These are phyloP conservation scores for Rhinoderma darwinii DNA, from an alignment of 2,113 vertebrate genomes.

Conservation along the genomic window DNA sequence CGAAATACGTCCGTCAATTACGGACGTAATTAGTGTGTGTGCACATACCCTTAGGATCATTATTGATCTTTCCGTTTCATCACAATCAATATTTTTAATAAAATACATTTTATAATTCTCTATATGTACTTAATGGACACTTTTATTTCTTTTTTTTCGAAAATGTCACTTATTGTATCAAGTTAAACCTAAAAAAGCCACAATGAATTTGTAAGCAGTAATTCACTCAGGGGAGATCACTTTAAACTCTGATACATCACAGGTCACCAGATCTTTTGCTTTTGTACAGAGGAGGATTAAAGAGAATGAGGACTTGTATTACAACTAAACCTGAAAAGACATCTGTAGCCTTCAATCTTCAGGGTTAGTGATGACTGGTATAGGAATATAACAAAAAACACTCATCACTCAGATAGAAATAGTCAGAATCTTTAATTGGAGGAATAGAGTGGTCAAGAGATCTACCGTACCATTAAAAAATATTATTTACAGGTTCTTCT, in stretches of 20 bases:
- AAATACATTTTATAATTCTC: not conserved
- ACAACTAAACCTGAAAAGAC: not conserved
- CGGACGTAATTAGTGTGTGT: no score
- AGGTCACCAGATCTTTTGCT: conserved; percentile 50
- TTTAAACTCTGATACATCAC: conserved; percentile 32
- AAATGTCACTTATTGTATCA: not conserved
- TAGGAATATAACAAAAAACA: not conserved
- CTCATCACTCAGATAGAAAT: not conserved
- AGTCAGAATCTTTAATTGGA: not conserved
- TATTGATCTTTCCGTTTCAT: no score
- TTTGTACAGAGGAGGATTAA: conserved; percentile 37
- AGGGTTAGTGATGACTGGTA: not conserved
- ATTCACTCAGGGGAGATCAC: conserved; percentile 40
- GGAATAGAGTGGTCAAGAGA: not conserved
- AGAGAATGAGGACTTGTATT: conserved; percentile 24
- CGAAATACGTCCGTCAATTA: no score
- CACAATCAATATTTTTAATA: not conserved
- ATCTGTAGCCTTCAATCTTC: conserved; percentile 9
- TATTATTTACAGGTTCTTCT: not conserved
- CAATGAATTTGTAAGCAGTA: conserved; percentile 10
- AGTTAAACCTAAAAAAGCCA: not conserved
- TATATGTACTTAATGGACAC: not conserved
- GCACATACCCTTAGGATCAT: no score
- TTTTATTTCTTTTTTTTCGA: not conserved
- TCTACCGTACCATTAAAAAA: not conserved